phyloP scores from a whole-genome alignment of 2,888 invertebrate genomes.

The Stenodera caucasica region DNA sequence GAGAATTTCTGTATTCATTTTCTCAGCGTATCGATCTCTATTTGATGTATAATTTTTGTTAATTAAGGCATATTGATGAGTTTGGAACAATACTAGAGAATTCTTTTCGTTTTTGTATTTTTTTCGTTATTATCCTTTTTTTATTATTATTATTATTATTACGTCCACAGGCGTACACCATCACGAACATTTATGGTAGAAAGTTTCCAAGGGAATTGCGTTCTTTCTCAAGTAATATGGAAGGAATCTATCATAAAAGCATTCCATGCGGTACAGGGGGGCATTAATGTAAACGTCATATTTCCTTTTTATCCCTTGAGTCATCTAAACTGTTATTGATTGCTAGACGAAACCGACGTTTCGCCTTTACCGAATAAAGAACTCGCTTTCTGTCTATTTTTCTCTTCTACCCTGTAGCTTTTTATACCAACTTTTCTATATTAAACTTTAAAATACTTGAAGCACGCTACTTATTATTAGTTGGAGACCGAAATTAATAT shows the following conservation, averaged over 20 bases:
- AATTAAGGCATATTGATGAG: too few relatives aligned
- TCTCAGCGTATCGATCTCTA: too few relatives aligned
- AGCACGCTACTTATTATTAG: constrained; percentile 21
- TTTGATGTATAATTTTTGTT: too few relatives aligned
- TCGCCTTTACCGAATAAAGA: constrained; percentile 6
- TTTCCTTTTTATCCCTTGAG: constrained; percentile 47
- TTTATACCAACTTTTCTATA: constrained; percentile 8
- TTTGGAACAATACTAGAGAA: not conserved
- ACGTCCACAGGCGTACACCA: constrained; percentile 32
- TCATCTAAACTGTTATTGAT: constrained; percentile 47
- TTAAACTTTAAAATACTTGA: constrained; percentile 23
- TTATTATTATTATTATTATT: too few relatives aligned
- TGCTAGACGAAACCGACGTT: constrained; percentile 31
- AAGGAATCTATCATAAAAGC: constrained; percentile 50
- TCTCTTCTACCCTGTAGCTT: too few relatives aligned
- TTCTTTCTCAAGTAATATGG: constrained; percentile 44
- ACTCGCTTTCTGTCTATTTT: constrained; percentile 13
- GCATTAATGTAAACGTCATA: constrained; percentile 50
- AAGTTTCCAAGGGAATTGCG: constrained; percentile 45
- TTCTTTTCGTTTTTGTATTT: too few relatives aligned
- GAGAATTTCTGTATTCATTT: too few relatives aligned
- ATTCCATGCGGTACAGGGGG: constrained; percentile 45
- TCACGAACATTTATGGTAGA: constrained; percentile 41
- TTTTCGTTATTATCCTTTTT: not conserved
- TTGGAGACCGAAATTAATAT: constrained; percentile 3